Conservation (phyloP, 2,888 invertebrate species). For the Cetonia aurata region DNA sequence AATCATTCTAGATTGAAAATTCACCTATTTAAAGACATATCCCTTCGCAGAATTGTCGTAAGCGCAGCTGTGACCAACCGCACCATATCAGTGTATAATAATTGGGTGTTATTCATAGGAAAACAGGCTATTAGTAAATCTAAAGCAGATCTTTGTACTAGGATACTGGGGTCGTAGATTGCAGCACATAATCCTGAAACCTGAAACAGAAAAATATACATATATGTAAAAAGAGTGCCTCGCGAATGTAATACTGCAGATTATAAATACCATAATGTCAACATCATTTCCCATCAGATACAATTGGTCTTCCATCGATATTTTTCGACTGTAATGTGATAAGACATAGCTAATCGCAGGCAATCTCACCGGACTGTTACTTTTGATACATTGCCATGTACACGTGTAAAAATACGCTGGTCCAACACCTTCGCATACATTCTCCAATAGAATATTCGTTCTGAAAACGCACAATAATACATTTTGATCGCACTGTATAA, state of each 20-base stretch:
- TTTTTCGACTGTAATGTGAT: conserved; percentile 82
- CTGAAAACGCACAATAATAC: conserved; percentile 60
- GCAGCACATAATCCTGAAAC: conserved; percentile 83
- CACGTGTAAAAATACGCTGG: conserved; percentile 86
- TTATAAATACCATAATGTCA: conserved; percentile 78
- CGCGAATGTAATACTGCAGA: background rate
- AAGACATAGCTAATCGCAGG: conserved; percentile 86
- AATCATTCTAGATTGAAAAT: conserved; percentile 6
- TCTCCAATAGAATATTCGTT: conserved; percentile 74
- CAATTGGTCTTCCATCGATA: conserved; percentile 84
- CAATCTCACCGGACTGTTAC: conserved; percentile 83
- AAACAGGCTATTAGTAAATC: conserved; percentile 87
- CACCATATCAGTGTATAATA: conserved; percentile 77
- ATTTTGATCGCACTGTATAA: no score
- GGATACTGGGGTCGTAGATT: conserved; percentile 82
- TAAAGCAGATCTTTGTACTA: conserved; percentile 88
- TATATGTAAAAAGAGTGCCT: background rate
- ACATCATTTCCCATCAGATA: conserved; percentile 87
- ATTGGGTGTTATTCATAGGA: conserved; percentile 85
- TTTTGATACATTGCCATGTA: conserved; percentile 88
- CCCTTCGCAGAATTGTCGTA: conserved; percentile 81
- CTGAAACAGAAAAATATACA: conserved; percentile 60
- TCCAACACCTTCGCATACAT: conserved; percentile 82
- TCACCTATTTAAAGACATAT: conserved; percentile 89
- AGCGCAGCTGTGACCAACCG: conserved; percentile 80